phyloP scores from a whole-genome alignment of 1,140 invertebrate species.

The Centruroides sculpturatus region DNA sequence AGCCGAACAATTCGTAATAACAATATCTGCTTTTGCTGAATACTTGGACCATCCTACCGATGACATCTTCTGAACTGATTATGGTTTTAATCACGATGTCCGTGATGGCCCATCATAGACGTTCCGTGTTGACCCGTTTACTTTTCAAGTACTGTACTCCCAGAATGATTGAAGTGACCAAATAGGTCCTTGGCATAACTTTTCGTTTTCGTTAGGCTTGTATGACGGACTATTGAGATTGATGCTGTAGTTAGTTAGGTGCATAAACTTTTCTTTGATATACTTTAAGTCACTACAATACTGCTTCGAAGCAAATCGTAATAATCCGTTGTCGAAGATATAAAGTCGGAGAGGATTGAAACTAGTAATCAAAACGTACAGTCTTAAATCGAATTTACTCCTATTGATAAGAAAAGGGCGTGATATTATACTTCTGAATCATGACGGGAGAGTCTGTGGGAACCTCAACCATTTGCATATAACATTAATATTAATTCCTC shows the following conservation, averaged over 20 bases:
- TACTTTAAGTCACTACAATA: slow-evolving; percentile 63
- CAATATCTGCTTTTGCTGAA: slow-evolving; percentile 27
- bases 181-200: slow-evolving; percentile 71
- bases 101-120: slow-evolving; percentile 61
- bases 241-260: slow-evolving; percentile 98
- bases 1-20: slow-evolving; percentile 45
- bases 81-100: slow-evolving; percentile 43
- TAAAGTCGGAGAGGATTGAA: slow-evolving; percentile 82
- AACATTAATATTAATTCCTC: slow-evolving; percentile 87
- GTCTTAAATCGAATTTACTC: slow-evolving; percentile 84
- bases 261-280: slow-evolving; percentile 81
- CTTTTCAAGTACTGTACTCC: slow-evolving; percentile 50
- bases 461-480: slow-evolving; percentile 83
- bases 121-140: slow-evolving; percentile 42
- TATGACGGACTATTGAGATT: slow-evolving; percentile 82
- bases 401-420: slow-evolving; percentile 79
- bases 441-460: slow-evolving; percentile 49
- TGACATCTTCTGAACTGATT: slow-evolving; percentile 23
- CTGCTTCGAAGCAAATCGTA: slow-evolving; percentile 69
- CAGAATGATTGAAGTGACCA: slow-evolving; percentile 64
- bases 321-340: slow-evolving; percentile 85
- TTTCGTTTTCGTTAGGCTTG: slow-evolving; percentile 65
- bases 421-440: slow-evolving; percentile 46
- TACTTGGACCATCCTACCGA: slow-evolving; percentile 29
- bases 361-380: slow-evolving; percentile 92